Evolutionary conservation across 2,888 invertebrate genomes (phyloP), one percentile per base, ranked within the genome.

Genomic region (Machimus rusticus): DNA sequence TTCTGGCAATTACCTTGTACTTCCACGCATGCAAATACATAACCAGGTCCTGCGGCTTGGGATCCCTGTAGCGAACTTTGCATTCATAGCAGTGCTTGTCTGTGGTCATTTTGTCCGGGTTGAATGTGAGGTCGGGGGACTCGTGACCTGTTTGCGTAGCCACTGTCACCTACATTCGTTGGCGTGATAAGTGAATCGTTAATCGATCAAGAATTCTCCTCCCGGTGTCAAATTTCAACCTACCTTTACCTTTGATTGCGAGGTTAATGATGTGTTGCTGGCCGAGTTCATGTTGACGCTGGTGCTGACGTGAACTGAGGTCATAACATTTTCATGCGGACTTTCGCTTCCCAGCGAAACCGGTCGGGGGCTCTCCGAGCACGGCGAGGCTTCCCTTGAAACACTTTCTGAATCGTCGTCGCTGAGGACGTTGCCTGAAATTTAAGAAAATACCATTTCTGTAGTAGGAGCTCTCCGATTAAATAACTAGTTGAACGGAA

Each of bases 21-120:
- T 97, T 97, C 97, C 97, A 97, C 43, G 99, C 99, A 93, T 99
- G 99, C 76, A 99, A 95, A 93, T 98, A 99, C 97, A 99, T 98
- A 90, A 98, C 96, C 88, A 99, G 95, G 93, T 99, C 98, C 90
- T 96, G 95, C 0, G 98, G 97, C 89, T 96, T 95, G 0, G 99
- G 99, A 93, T 99, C 99, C 89, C 97, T 94, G 93, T 97, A 98
- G 88, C 97, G 95, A 88, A 97, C 96, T 93, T 97, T 97, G 93
- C 99, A 99, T 93, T 98, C 98, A 92, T 97, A 96, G 93, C 99
- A 99, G 92, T 98, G 96, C 57, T 96, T 95, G 92, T 98, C 98
- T 14, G 96, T 93, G 14, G 96, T 95, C 93, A 97, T 95, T 91
- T 96, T 96, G 89, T 95, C 95, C 74, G 94, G 94, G 90, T 95